Evolutionary conservation across 2,797 vertebrate species (phyloP).

Genomic region (Muscicapa striata): DNA sequence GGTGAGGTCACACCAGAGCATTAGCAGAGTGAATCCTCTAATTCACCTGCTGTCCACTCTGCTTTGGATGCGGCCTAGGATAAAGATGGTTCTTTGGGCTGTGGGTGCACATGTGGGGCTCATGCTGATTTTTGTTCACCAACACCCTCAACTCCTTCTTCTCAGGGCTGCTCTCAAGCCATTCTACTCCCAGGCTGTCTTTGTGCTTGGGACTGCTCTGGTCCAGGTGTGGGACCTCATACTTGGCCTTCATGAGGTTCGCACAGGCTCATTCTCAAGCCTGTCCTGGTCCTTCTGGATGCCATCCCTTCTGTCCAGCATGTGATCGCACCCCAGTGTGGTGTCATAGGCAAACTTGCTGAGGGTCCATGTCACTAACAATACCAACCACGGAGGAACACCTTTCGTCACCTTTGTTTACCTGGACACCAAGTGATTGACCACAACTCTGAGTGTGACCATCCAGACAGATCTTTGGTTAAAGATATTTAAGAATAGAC

Average conservation of each 20-base stretch:
- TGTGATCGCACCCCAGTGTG: neutral
- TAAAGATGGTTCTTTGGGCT: neutral
- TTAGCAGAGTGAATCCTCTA: neutral
- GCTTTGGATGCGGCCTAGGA: neutral
- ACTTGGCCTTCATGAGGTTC: neutral
- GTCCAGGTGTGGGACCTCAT: neutral
- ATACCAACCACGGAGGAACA: fast-evolving
- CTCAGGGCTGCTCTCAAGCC: neutral
- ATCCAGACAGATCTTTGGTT: neutral
- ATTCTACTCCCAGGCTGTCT: neutral
- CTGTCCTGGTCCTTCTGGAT: neutral
- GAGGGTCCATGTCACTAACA: neutral
- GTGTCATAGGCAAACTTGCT: neutral
- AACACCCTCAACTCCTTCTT: neutral
- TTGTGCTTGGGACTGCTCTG: neutral
- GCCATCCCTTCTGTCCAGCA: neutral
- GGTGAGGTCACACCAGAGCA: neutral
- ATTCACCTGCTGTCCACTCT: neutral
- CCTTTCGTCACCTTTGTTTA: fast-evolving
- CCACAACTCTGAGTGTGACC: neutral
- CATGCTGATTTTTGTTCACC: neutral
- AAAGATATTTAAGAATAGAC: neutral
- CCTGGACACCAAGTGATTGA: neutral
- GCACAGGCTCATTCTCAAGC: neutral
- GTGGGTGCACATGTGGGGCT: fast-evolving